Conservation (phyloP, 1,140 invertebrate species). For the Wasmannia auropunctata region DNA sequence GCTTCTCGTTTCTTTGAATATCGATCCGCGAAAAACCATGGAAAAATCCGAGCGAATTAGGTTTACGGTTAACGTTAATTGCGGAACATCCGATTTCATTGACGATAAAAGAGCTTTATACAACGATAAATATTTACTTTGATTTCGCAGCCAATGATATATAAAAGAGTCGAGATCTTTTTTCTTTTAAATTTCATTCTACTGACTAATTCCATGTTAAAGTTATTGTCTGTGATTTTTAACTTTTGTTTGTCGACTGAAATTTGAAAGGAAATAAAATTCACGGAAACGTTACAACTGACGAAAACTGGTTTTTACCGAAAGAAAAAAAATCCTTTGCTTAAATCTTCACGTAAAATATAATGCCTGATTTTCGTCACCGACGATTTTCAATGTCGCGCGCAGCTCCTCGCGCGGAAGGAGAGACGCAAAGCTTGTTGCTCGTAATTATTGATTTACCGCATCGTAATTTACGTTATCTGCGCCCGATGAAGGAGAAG, state of each 20-base stretch:
- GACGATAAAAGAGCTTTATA: background rate
- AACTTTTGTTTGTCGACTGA: background rate
- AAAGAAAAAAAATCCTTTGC: background rate
- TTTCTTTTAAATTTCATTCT: background rate
- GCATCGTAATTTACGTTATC: constrained; percentile 42
- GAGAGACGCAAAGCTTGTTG: background rate
- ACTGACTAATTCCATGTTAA: background rate
- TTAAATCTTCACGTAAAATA: background rate
- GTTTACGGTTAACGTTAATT: background rate
- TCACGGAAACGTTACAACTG: background rate
- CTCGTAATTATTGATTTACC: constrained; percentile 46
- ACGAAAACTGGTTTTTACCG: background rate
- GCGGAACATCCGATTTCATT: background rate
- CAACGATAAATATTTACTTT: background rate
- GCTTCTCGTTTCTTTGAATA: constrained; percentile 30
- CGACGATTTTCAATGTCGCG: background rate
- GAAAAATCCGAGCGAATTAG: constrained; percentile 3
- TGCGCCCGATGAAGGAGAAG: constrained; percentile 30
- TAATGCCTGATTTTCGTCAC: background rate
- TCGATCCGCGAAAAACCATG: constrained; percentile 22
- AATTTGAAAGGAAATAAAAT: background rate
- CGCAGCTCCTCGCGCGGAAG: background rate
- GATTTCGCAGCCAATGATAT: background rate
- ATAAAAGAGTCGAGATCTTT: background rate
- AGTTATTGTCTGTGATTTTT: background rate